Evolutionary conservation across 2,113 vertebrate genomes (phyloP), one percentile per base, ranked within the genome.

Genomic region (Malurus elegans): DNA sequence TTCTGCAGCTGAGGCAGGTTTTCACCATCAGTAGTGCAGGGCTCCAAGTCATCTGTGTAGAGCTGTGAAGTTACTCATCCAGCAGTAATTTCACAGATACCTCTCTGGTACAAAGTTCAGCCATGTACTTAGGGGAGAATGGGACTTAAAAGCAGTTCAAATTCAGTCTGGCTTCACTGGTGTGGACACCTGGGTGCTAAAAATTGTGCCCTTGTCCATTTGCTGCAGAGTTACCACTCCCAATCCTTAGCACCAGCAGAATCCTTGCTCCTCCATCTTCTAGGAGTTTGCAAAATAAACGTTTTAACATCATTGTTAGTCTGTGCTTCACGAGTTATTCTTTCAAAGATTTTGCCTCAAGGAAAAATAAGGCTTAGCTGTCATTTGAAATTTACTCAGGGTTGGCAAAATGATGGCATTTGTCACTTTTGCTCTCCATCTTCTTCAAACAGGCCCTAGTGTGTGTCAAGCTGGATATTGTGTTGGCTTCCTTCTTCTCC

Each of bases 381-480:
- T 95, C 95, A 88, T 80, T 50, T 90, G 90, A 94, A 94, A 96
- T 96, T 93, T 96, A 86, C 38, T 96, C 73, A 88, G 78, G 42
- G 4, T 75, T 72, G 29, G 90, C 88, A 38, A 91, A 92, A 95
- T 74, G 81, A 91, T 94, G 93, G 79, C 90, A 81, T 95, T 96
- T 96, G 95, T 97, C 95, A 84, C 94, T 93, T 94, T 82, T 93
- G 86, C 42, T 95, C 78, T 81, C 62, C 25, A 1, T 94, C 72
- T 84, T 93, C 89, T 88, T 92, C 86, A 94, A 5, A 61, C 5
- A 36, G 64, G 47, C 64, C 64, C 81, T 69, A 66, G 54, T 34
- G 40, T 91, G 34, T 81, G 65, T 89, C 83, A 34, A 45, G 51
- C n/a, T 84, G 65, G 69, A 91, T 97, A 32, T 48, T 81, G 40